Evolutionary conservation across 1,140 invertebrate species (phyloP).

Genomic region (Aphelenchoides avenae): DNA sequence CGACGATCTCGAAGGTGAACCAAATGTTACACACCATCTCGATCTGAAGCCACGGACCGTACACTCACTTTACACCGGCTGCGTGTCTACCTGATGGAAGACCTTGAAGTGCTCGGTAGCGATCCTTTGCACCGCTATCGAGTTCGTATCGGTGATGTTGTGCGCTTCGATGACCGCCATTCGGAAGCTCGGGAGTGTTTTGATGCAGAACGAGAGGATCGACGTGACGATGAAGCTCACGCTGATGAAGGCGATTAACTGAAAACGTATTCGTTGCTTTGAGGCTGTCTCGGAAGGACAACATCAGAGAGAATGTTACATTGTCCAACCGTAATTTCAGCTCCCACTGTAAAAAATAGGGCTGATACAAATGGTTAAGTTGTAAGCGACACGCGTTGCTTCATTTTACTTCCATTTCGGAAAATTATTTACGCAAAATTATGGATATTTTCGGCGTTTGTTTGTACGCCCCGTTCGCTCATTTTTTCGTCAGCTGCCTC

Average conservation of each 20-base stretch:
- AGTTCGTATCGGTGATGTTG: conserved; percentile 11
- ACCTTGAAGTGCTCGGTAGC: conserved; percentile 42
- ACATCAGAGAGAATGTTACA: too few relatives aligned
- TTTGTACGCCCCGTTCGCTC: too few relatives aligned
- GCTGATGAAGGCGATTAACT: conserved; percentile 91
- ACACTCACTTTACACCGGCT: background rate
- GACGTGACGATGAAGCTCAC: conserved; percentile 98
- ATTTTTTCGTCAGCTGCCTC: too few relatives aligned
- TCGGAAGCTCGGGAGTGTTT: conserved; percentile 71
- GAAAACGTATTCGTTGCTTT: conserved; percentile 61
- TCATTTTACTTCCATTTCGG: too few relatives aligned
- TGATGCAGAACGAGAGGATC: conserved; percentile 90
- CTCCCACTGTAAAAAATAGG: background rate
- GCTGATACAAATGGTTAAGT: too few relatives aligned
- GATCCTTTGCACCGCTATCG: conserved; percentile 20
- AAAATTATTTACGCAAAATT: too few relatives aligned
- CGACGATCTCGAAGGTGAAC: conserved; percentile 86
- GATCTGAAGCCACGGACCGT: conserved; percentile 21
- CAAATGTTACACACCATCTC: conserved; percentile 91
- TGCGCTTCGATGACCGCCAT: conserved; percentile 10
- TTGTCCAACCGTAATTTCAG: conserved; percentile 3
- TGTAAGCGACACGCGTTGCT: too few relatives aligned
- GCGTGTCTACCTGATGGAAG: conserved; percentile 29
- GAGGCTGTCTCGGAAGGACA: background rate
- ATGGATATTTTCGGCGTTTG: too few relatives aligned